These are phyloP conservation scores for Chinchilla lanigera DNA, from an alignment of 2,113 vertebrate genomes.

Conservation along the genomic window DNA sequence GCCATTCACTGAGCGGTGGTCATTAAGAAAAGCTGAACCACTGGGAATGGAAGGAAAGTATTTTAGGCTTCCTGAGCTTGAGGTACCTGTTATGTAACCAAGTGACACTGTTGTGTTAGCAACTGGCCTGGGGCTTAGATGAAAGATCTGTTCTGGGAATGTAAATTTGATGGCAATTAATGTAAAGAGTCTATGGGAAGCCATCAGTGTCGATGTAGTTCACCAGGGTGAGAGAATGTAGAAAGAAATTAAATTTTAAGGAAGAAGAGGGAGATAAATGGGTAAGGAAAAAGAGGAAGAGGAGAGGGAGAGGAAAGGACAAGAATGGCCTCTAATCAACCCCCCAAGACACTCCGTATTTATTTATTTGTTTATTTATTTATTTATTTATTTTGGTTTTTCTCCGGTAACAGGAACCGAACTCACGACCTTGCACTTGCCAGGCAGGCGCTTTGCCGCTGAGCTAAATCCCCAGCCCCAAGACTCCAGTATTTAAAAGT, in stretches of 20 bases:
- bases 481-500: not conserved
- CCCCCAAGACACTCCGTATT: too few species aligned
- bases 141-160: not conserved
- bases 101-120: not conserved
- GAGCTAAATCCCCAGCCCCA: too few species aligned
- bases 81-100: not conserved
- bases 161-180: not conserved
- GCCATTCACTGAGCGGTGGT: not conserved
- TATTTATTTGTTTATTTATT: too few species aligned
- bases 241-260: not conserved
- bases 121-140: not conserved
- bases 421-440: too few species aligned
- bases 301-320: not conserved
- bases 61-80: not conserved
- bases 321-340: not conserved
- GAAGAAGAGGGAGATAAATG: not conserved
- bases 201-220: not conserved
- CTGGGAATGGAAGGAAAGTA: not conserved
- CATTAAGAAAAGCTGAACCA: not conserved
- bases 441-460: too few species aligned
- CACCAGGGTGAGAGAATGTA: not conserved
- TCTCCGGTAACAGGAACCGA: too few species aligned
- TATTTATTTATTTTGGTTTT: too few species aligned
- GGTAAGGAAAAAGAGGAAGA: not conserved
- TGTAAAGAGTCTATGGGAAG: not conserved